A percentile compares a stretch with the other conserved stretches of the same genome.
Evolutionary conservation across 2,113 vertebrate species (phyloP).

Genomic region (Plecotus auritus): DNA sequence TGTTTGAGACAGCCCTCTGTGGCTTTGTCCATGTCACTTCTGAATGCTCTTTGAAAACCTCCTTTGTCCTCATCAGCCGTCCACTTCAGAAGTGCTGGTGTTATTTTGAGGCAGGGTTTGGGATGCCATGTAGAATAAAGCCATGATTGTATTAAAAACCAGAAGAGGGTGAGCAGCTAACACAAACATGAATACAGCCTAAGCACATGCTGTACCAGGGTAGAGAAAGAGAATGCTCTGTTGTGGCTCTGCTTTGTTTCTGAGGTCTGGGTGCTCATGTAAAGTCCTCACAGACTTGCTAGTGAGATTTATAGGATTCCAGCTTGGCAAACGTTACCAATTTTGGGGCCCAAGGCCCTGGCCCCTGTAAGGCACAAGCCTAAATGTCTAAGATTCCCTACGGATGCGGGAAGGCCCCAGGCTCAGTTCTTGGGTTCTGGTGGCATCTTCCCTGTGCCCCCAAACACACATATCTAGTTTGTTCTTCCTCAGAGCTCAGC

Average conservation of each 20-base stretch:
- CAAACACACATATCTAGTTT: neutral
- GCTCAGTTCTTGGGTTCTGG: neutral
- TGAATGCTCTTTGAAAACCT: constrained; percentile 61
- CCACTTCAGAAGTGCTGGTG: constrained; percentile 65
- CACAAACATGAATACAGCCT: constrained; percentile 58
- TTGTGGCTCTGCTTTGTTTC: constrained; percentile 41
- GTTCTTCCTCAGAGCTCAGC: neutral
- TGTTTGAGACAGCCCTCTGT: constrained; percentile 35
- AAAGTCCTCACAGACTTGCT: neutral
- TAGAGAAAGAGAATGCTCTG: neutral
- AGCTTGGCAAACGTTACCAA: neutral
- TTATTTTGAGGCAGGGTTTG: constrained; percentile 55
- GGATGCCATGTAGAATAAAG: constrained; percentile 64
- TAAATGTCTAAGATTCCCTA: neutral
- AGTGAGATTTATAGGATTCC: neutral
- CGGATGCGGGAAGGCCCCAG: neutral
- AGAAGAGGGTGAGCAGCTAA: constrained; percentile 47
- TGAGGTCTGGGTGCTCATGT: neutral
- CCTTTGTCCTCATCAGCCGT: constrained; percentile 56
- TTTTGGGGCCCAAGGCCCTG: neutral
- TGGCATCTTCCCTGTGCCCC: neutral
- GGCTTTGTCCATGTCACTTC: constrained; percentile 38
- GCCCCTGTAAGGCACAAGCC: neutral
- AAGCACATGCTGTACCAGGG: constrained; percentile 60
- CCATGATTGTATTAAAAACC: constrained; percentile 61